Base-by-base conservation (phyloP, 2,888 invertebrate species). In the Trichogramma dendrolimi region DNA sequence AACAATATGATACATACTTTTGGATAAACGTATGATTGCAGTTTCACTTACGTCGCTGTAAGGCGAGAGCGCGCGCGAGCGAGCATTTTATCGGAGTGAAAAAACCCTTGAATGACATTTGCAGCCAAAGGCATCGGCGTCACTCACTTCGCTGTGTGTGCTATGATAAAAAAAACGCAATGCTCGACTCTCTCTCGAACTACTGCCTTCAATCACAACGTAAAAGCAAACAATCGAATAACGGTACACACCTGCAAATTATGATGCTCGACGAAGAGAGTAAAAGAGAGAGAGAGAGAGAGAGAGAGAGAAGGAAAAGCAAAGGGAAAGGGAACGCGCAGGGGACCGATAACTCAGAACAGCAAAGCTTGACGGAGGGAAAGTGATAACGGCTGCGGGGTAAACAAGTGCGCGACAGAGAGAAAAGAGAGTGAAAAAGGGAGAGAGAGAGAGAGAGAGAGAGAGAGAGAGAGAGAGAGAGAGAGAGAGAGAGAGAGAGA, bases 161-260 rank as follows among this genome's bases (percentile, higher is more conserved):
- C 6, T n/a, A 7, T 4, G n/a, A 11, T 14, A 14, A 14, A 14
- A 14, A 14, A 14, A 14, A 14, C 14, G 14, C 14, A 14, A 14
- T 14, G 14, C 14, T 14, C 14, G 47, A 11, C 11, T 47, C 11
- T 14, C 41, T 46, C 38, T 51, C 4, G 46, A 27, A n/a, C 6
- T 55, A 6, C 5, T 7, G 11, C 55, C 39, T 57, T 52, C 56
- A 48, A 56, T 61, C 61, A 48, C 42, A 38, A 43, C 41, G 44
- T 14, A 55, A 60, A 60, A 60, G 60, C 56, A 53, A 57, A 57
- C 56, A 57, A 61, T 61, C 56, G 57, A 56, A 57, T 56, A 56
- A 57, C 57, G 55, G 49, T 6, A 38, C 47, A 42, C 40, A 38
- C 52, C 48, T 56, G 56, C 56, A 53, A 48, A 56, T 61, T 61